These are phyloP conservation scores for Cydia pomonella DNA, from an alignment of 1,140 invertebrate genomes.

Conservation along the genomic window DNA sequence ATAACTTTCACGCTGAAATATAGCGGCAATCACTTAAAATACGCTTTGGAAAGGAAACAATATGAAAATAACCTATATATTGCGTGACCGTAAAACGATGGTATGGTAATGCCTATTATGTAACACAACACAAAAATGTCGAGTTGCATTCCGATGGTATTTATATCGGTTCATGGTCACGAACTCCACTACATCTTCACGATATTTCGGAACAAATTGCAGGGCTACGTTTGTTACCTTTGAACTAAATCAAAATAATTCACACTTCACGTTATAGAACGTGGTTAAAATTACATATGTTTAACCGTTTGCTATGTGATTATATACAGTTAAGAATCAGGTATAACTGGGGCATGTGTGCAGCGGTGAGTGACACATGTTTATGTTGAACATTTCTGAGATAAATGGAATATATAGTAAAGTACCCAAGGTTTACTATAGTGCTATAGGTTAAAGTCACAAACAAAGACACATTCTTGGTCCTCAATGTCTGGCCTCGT, in stretches of 20 bases:
- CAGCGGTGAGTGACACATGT: not conserved
- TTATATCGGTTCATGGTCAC: slow-evolving; percentile 23
- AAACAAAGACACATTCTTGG: slow-evolving; percentile 29
- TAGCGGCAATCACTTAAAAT: slow-evolving; percentile 11
- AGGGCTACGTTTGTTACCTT: not conserved
- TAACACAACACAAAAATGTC: slow-evolving; percentile 36
- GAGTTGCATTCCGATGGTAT: slow-evolving; percentile 21
- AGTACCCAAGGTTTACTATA: not conserved
- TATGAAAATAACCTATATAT: slow-evolving; percentile 30
- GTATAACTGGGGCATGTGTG: slow-evolving; percentile 4
- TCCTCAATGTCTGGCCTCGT: slow-evolving; percentile 14
- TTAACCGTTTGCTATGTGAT: not conserved
- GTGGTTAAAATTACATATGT: not conserved
- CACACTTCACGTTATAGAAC: not conserved
- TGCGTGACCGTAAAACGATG: slow-evolving; percentile 43
- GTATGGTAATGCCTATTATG: slow-evolving; percentile 40
- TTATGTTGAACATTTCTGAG: slow-evolving; percentile 17
- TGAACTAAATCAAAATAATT: slow-evolving; percentile 11
- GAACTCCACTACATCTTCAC: not conserved
- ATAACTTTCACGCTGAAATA: slow-evolving; percentile 34
- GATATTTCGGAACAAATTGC: slow-evolving; percentile 17
- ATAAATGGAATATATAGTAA: not conserved
- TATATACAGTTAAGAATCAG: slow-evolving; percentile 8
- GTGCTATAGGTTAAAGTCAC: not conserved
- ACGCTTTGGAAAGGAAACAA: not conserved